A percentile compares a stretch with the other conserved stretches of the same genome.
Conservation (phyloP, 2,113 vertebrate genomes). For the Festucalex cinctus region DNA sequence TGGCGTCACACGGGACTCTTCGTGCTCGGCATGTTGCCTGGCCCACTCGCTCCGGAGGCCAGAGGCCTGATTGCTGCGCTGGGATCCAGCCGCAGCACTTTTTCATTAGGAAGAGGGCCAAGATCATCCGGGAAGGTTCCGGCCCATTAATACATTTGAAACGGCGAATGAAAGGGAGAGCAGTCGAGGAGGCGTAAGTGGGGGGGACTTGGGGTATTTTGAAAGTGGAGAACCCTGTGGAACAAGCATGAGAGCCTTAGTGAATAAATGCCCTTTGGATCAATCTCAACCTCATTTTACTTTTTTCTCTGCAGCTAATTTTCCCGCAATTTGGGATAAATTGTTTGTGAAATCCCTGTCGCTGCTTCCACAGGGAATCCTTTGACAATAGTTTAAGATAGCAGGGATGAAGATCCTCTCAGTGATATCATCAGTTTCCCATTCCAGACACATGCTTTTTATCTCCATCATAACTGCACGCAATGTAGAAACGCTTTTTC, state of each 20-base stretch:
- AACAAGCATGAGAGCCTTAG: conserved; percentile 67
- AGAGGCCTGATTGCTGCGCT: conserved; percentile 70
- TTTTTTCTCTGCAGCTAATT: conserved; percentile 72
- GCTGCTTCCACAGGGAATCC: conserved; percentile 63
- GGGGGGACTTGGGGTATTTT: conserved; percentile 63
- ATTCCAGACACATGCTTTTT: conserved; percentile 50
- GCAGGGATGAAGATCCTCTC: conserved; percentile 35
- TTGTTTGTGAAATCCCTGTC: conserved; percentile 79
- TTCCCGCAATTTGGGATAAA: conserved; percentile 79
- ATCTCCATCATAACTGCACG: conserved; percentile 47
- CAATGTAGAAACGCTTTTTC: conserved; percentile 27
- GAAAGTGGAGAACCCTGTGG: conserved; percentile 75
- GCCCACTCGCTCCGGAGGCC: conserved; percentile 60
- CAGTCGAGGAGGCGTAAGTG: conserved; percentile 31
- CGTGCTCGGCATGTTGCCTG: conserved; percentile 62
- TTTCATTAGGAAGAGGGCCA: conserved; percentile 79
- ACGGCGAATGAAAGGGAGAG: conserved; percentile 69
- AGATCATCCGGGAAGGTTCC: conserved; percentile 79
- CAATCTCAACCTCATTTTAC: conserved; percentile 63
- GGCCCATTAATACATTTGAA: conserved; percentile 82
- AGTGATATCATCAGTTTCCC: conserved; percentile 65
- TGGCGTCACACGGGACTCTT: conserved; percentile 67
- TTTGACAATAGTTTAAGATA: conserved; percentile 44
- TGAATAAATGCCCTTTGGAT: conserved; percentile 72
- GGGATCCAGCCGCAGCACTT: conserved; percentile 69